A percentile compares a stretch with the other conserved stretches of the same genome.
These are phyloP conservation scores for Chiloscyllium plagiosum DNA, from an alignment of 2,113 vertebrate species.

Conservation along the genomic window DNA sequence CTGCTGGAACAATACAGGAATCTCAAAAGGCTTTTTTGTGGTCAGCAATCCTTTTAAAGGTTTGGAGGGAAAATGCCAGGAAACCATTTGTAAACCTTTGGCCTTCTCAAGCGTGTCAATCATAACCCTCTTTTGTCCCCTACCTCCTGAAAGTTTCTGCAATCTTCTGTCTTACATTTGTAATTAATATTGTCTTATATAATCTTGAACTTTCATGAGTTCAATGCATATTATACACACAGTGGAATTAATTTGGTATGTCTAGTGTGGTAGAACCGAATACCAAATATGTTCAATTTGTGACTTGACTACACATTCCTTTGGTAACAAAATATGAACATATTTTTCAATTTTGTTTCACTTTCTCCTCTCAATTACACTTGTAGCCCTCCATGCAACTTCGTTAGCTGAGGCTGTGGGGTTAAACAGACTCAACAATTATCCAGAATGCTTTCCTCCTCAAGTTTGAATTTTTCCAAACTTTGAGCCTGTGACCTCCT, in stretches of 20 bases:
- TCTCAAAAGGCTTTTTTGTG: neutral
- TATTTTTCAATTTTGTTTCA: neutral
- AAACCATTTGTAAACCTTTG: neutral
- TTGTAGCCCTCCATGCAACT: neutral
- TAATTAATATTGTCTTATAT: neutral
- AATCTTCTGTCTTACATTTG: neutral
- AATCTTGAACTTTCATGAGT: neutral
- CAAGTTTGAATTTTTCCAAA: neutral
- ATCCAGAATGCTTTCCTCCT: neutral
- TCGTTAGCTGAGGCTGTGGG: neutral
- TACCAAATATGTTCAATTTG: neutral
- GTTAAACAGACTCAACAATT: neutral
- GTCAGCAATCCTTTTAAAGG: neutral
- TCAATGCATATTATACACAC: neutral
- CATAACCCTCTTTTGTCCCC: neutral
- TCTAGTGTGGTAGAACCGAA: neutral
- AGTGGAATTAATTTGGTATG: neutral
- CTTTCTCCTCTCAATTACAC: neutral
- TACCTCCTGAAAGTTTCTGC: neutral
- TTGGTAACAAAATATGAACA: neutral
- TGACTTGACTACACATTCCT: neutral
- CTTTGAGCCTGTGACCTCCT: neutral
- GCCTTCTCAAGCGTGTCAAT: neutral
- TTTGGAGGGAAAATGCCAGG: neutral
- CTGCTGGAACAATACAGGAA: neutral